phyloP scores from a whole-genome alignment of 2,113 vertebrate species.

The Nymphicus hollandicus region DNA sequence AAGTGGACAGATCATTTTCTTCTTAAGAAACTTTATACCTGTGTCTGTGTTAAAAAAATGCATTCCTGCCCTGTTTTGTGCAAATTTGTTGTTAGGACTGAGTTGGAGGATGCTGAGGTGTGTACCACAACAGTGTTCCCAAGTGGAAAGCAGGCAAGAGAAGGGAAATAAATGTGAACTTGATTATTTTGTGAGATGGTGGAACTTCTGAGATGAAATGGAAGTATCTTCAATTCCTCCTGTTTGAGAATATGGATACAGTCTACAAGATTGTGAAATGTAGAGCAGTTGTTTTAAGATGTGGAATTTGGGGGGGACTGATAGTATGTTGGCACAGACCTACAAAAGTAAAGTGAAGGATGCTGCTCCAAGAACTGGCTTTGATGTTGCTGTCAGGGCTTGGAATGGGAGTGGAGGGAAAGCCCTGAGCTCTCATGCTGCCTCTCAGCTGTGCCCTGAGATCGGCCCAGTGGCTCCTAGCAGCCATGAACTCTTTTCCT shows the following conservation, averaged over 20 bases:
- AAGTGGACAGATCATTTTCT: not conserved
- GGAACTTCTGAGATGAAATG: not conserved
- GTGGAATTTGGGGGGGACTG: not conserved
- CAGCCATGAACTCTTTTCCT: not conserved
- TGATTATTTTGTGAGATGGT: not conserved
- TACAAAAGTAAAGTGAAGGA: not conserved
- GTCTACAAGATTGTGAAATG: not conserved
- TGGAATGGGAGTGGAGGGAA: not conserved
- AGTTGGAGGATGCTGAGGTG: not conserved
- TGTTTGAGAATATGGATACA: not conserved
- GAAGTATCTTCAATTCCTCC: not conserved
- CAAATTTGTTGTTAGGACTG: not conserved
- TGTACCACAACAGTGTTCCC: not conserved
- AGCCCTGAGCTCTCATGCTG: not conserved
- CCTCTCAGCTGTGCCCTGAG: not conserved
- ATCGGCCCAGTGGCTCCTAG: not conserved
- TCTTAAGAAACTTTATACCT: not conserved
- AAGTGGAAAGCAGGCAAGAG: not conserved
- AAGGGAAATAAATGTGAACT: not conserved
- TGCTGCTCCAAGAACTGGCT: not conserved
- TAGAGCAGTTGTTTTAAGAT: not conserved
- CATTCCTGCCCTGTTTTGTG: not conserved
- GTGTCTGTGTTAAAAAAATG: not conserved
- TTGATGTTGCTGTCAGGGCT: not conserved
- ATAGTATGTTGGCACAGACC: not conserved